Base-by-base conservation (phyloP, 2,888 invertebrate genomes). In the Torymus texanus region DNA sequence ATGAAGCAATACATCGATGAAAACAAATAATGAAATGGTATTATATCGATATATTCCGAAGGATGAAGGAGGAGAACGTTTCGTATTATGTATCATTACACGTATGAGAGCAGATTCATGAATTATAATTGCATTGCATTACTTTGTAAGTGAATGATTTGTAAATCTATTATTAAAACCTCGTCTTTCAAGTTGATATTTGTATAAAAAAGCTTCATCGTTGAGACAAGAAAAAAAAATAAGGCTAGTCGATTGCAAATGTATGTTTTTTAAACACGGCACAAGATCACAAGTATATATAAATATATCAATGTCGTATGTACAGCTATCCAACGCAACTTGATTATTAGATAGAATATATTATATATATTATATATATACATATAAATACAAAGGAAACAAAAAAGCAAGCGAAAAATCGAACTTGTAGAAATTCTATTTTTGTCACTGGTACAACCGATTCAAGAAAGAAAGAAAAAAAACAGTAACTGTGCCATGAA, bases 1-100 rank as follows among this genome's bases (percentile, higher is more conserved):
- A 76, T 80, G 55, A 78, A 76, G 75, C 75, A 80, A 80, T 80
- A 76, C 67, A 76, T 80, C 67, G 72, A 75, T 65, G 14, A 75
- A 24, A 62, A 13, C 14, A 78, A 50, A 66, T 41, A 73, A 18
- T 21, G 58, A 68, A n/a, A 29, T 65, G 14, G 50, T 61, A 50
- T 12, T 50, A 63, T 72, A 59, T 65, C 58, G 77, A 41, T 41
- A 65, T 68, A 70, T 55, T 59, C 67, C 67, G 75, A 68, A 68
- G 68, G 67, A 41, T 41, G 41, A 41, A 41, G 41, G 8, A 41
- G 41, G 8, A 41, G 10, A 41, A 41, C 41, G 41, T 41, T 41
- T 41, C 41, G 41, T 41, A 41, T 41, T 41, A 41, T 41, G 18
- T 73, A 73, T 75, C 66, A 65, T 65, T 74, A 16, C 72, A 76